Percentiles rank a stretch among this genome's conserved stretches.
These are phyloP conservation scores for Leucoptera coffeella DNA, from an alignment of 2,888 invertebrate species.

Conservation along the genomic window DNA sequence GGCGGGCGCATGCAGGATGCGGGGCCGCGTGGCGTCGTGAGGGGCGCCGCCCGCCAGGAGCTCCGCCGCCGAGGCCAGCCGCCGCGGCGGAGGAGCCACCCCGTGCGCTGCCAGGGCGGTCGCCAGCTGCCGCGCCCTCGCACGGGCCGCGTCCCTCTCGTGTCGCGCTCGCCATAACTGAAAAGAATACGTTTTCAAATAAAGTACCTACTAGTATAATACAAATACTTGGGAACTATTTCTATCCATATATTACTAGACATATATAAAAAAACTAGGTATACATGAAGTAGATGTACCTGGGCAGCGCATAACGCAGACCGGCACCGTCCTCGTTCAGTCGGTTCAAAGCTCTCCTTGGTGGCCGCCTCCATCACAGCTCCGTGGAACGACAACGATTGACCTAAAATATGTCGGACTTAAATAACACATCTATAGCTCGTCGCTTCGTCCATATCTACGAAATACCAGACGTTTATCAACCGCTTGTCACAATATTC, in stretches of 20 bases:
- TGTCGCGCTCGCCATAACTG: constrained; percentile 84
- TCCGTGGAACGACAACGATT: constrained; percentile 47
- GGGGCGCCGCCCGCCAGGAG: constrained; percentile 49
- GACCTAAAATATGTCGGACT: constrained; percentile 46
- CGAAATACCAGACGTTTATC: too few species aligned
- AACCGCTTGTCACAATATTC: too few species aligned
- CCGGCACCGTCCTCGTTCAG: constrained; percentile 41
- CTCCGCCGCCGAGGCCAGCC: constrained; percentile 57
- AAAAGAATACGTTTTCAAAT: too few species aligned
- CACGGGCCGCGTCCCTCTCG: constrained; percentile 80
- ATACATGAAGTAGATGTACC: constrained; percentile 14
- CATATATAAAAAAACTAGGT: too few species aligned
- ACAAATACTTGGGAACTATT: too few species aligned
- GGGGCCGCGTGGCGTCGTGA: constrained; percentile 46
- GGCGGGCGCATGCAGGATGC: constrained; percentile 28
- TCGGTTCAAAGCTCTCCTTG: constrained; percentile 25
- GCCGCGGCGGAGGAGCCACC: constrained; percentile 68
- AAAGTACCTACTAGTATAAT: too few species aligned
- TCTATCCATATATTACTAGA: too few species aligned
- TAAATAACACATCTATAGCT: not conserved
- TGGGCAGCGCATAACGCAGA: constrained; percentile 80
- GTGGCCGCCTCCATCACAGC: constrained; percentile 37
- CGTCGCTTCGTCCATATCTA: too few species aligned
- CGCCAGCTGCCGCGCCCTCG: constrained; percentile 80
- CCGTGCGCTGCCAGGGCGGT: constrained; percentile 80